phyloP scores from a whole-genome alignment of 2,888 invertebrate genomes.

The Phyto melanocephala region DNA sequence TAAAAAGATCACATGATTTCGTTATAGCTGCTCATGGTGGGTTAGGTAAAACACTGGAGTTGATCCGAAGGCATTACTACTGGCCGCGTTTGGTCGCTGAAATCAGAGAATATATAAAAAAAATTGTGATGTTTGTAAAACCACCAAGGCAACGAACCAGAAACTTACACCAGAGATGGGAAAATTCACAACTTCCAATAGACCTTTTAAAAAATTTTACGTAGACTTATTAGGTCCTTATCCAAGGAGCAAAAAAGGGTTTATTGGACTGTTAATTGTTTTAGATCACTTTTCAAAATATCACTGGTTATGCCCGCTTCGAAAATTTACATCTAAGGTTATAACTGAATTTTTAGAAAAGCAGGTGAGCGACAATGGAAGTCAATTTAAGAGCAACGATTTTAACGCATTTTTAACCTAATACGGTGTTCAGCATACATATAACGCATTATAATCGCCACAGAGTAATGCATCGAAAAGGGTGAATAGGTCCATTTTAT shows the following conservation, averaged over 20 bases:
- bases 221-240: conserved; percentile 62
- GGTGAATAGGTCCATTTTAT: conserved; percentile 70
- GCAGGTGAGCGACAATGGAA: conserved; percentile 66
- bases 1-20: no score
- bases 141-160: no score
- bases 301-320: background rate
- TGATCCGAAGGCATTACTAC: no score
- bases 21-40: no score
- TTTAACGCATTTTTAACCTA: conserved; percentile 52
- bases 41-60: no score
- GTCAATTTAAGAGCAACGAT: conserved; percentile 60
- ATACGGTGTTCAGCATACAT: conserved; percentile 56
- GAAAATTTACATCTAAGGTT: background rate
- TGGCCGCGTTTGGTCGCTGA: no score
- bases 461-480: conserved; percentile 73
- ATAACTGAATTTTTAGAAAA: background rate
- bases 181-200: background rate
- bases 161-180: no score
- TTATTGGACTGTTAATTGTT: background rate
- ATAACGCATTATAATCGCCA: conserved; percentile 69
- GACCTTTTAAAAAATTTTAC: background rate
- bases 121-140: no score
- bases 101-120: no score
- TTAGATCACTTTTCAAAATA: background rate
- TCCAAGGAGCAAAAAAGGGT: background rate